Base-by-base conservation (phyloP, 2,888 invertebrate genomes). In the Ophraella communa region DNA sequence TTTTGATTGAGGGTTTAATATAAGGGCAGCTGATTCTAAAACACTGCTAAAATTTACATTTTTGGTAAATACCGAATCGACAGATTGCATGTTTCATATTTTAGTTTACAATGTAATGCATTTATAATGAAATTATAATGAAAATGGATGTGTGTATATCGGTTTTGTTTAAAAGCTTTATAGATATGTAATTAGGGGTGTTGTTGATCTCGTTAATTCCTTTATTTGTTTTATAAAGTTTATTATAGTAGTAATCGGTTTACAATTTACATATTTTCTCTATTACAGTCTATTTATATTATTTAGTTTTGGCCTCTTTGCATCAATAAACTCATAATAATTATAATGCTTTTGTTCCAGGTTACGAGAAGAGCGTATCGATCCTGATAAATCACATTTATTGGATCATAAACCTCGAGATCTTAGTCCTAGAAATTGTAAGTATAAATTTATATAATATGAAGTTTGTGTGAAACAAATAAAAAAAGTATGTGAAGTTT, bases 301-400 rank as follows among this genome's bases (percentile, higher is more conserved):
- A n/a, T n/a, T n/a, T n/a, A n/a, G n/a, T n/a, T n/a, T n/a, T n/a
- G n/a, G n/a, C n/a, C n/a, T n/a, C n/a, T n/a, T n/a, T n/a, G n/a
- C n/a, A n/a, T n/a, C n/a, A n/a, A n/a, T n/a, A n/a, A n/a, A n/a
- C n/a, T n/a, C n/a, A n/a, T n/a, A n/a, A n/a, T n/a, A n/a, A n/a
- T 27, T 27, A 27, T 20, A 24, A 42, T 42, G 57, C 60, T 71
- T 65, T 85, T 85, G 85, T 89, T 89, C 63, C 87, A 93, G 94
- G 88, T 88, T 94, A 85, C 88, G 93, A 78, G 94, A 94, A 82
- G 94, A 94, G 84, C 86, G 94, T 82, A 91, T 92, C 66, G 94
- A 94, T 80, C 89, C 90, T 74, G 94, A 94, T 80, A 88, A 92
- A 82, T 90, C 90, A 73, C 85, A 92, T 82, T 91, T 90, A 64